phyloP scores from a whole-genome alignment of 2,888 invertebrate species.

The Tachystola acroxantha region DNA sequence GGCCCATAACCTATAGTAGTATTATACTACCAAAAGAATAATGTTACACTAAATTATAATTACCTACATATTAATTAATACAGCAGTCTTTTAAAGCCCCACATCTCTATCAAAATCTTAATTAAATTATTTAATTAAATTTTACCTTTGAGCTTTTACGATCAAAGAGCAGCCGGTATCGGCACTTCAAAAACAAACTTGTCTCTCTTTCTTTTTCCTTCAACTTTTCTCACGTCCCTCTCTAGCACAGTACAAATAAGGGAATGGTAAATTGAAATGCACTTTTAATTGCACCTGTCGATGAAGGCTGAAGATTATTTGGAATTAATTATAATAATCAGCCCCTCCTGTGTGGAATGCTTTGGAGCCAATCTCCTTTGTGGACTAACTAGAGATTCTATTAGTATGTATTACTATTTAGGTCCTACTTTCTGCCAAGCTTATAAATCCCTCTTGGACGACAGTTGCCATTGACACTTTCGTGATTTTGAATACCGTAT shows the following conservation, averaged over 20 bases:
- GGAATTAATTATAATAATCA: slow-evolving; percentile 13
- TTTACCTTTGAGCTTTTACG: background rate
- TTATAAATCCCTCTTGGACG: too few relatives aligned
- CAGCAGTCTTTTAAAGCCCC: background rate
- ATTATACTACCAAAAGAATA: too few relatives aligned
- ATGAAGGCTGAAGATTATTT: slow-evolving; percentile 17
- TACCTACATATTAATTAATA: too few relatives aligned
- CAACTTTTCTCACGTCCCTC: background rate
- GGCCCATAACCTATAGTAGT: too few relatives aligned
- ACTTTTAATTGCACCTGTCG: slow-evolving; percentile 21
- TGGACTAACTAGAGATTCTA: too few relatives aligned
- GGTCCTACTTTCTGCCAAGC: too few relatives aligned
- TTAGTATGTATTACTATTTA: too few relatives aligned
- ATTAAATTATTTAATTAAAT: background rate
- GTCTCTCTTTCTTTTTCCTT: background rate
- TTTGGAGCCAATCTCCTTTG: too few relatives aligned
- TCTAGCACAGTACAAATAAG: slow-evolving; percentile 14
- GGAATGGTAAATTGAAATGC: slow-evolving; percentile 21
- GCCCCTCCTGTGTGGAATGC: background rate
- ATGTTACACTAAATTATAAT: too few relatives aligned
- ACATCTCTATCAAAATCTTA: background rate
- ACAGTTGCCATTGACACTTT: too few relatives aligned
- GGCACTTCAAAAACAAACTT: background rate
- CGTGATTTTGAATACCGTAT: too few relatives aligned
- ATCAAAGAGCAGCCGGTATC: background rate